Percentiles rank a stretch among this genome's conserved stretches.
Conservation (phyloP, 2,113 vertebrate genomes). For the Xiphias gladius region DNA sequence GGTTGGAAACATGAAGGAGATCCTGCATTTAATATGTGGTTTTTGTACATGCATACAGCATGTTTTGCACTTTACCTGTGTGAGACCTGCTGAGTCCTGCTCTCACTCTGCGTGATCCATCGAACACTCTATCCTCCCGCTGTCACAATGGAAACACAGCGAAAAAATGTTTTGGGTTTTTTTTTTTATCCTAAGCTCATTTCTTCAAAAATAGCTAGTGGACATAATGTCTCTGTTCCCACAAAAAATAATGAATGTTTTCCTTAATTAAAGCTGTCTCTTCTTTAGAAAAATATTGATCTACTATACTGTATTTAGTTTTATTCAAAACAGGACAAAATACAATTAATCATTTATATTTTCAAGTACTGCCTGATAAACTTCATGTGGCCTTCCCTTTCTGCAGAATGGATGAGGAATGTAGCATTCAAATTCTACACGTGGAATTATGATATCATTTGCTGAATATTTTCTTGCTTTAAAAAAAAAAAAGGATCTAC, state of each 20-base stretch:
- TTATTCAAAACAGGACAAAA: neutral
- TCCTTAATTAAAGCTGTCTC: neutral
- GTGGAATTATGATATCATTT: neutral
- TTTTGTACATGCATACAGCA: neutral
- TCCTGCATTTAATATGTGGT: neutral
- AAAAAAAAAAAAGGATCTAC: neutral
- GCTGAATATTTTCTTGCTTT: neutral
- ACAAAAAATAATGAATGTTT: too few relatives aligned
- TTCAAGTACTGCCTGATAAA: neutral
- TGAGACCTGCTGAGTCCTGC: slow-evolving; percentile 68
- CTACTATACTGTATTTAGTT: neutral
- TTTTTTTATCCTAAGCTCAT: neutral
- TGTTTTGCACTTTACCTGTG: slow-evolving; percentile 59
- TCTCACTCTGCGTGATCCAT: slow-evolving; percentile 47
- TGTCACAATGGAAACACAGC: slow-evolving; percentile 37
- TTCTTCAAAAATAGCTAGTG: too few relatives aligned
- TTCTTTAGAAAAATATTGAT: neutral
- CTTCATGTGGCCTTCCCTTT: neutral
- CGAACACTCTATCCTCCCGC: slow-evolving; percentile 59
- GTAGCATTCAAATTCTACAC: neutral
- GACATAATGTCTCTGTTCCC: too few relatives aligned
- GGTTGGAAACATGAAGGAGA: neutral
- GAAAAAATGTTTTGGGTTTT: neutral
- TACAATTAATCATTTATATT: neutral
- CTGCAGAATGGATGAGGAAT: neutral